Conservation (phyloP, 35 echinoderm and acorn worm genomes). For the Strongylocentrotus purpuratus region DNA sequence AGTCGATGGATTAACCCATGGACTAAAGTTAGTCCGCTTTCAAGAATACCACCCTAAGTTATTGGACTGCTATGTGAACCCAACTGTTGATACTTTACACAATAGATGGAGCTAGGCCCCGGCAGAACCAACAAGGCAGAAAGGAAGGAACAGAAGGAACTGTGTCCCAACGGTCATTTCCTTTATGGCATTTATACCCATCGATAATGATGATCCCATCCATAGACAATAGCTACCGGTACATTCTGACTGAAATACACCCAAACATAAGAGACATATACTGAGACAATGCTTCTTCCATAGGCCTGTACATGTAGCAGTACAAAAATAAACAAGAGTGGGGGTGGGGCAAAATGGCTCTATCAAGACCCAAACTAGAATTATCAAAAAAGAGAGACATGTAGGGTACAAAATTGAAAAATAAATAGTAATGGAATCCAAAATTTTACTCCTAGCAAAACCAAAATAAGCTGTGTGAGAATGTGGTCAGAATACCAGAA, state of each 20-base stretch:
- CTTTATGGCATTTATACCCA: not conserved
- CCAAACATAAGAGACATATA: not conserved
- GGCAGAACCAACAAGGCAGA: not conserved
- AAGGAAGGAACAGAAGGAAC: constrained; percentile 35
- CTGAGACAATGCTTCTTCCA: not conserved
- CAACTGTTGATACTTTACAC: not conserved
- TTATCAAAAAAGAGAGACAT: not conserved
- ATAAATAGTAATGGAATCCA: too few species aligned
- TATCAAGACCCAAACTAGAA: not conserved
- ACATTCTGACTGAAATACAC: not conserved
- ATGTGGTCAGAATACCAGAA: too few species aligned
- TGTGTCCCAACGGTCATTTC: constrained; percentile 13
- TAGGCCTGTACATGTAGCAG: not conserved
- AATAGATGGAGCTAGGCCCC: not conserved
- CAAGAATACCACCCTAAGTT: too few species aligned
- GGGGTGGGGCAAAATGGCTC: not conserved
- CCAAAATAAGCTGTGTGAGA: too few species aligned
- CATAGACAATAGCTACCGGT: not conserved
- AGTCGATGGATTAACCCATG: not conserved
- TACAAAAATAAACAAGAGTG: too few species aligned
- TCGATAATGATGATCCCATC: not conserved
- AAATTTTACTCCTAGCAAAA: too few species aligned
- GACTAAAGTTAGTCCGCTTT: too few species aligned
- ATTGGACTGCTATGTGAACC: not conserved
- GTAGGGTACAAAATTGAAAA: not conserved